Base-by-base conservation (phyloP, 1,140 invertebrate species). In the Triops cancriformis region DNA sequence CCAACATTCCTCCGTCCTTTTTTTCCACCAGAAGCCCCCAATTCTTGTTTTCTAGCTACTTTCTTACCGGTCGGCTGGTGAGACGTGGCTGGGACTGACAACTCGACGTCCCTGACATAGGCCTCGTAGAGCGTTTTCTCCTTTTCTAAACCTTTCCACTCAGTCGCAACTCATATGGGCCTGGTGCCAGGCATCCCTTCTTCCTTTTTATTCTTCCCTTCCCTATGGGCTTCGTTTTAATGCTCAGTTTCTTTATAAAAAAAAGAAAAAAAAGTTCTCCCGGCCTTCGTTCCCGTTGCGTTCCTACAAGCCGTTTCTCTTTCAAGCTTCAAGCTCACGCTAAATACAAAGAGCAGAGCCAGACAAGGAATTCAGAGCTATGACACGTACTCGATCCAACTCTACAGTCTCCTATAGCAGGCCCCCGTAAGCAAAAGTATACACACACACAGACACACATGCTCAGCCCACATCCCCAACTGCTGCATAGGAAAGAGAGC, bases 81-180 rank as follows among this genome's bases (percentile, higher is more conserved):
- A 23, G 51, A 64, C 18, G 14, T 6, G n/a, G 14, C 11, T 7
- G 7, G 31, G n/a, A 64, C 51, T 64, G 31, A 37, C 51, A 23
- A 64, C 51, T 64, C 51, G 51, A 64, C 51, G 51, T 64, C 51
- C 51, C 51, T 64, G 51, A 64, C 51, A 64, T 64, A 64, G 51
- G 51, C 51, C 51, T 64, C 51, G 51, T 14, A 64, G 6, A 14
- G 51, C 51, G 51, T 64, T 64, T 64, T 64, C 51, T 23, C 51
- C 51, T 64, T 64, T 64, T 23, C 51, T 64, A 64, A 64, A 64
- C n/a, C 51, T 64, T 64, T 23, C 51, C 4, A 64, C 18, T 64
- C 51, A 14, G 23, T 64, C 23, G 18, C 51, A 64, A 64, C 51
- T 64, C 51, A 18, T 45, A 45, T 23, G 51, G 51, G 51, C 51